These are phyloP conservation scores for Scrobipalpa costella DNA, from an alignment of 2,888 invertebrate species.

Conservation along the genomic window DNA sequence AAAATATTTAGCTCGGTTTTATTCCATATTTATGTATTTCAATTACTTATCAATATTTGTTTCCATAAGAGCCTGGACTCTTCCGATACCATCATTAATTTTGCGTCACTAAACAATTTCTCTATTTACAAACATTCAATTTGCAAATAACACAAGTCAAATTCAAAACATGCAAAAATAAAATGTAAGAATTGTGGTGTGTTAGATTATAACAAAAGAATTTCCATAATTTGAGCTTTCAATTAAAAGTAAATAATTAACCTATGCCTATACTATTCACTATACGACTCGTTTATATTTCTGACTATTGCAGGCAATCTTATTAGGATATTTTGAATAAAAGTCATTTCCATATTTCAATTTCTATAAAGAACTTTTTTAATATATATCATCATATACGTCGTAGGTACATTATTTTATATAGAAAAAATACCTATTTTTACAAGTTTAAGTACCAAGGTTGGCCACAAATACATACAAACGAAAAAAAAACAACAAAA, in stretches of 20 bases:
- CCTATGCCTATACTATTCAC: not conserved
- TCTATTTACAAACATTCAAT: slow-evolving; percentile 25
- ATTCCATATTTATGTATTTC: slow-evolving; percentile 75
- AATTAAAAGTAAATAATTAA: not conserved
- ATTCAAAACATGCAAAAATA: not conserved
- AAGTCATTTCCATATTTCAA: slow-evolving; percentile 72
- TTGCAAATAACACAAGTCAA: not conserved
- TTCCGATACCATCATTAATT: slow-evolving; percentile 24
- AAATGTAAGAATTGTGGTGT: slow-evolving; percentile 8
- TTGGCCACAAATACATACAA: slow-evolving; percentile 80
- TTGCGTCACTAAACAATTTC: not conserved
- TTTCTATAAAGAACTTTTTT: slow-evolving; percentile 79
- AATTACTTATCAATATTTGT: slow-evolving; percentile 62
- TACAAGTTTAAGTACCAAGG: slow-evolving; percentile 80
- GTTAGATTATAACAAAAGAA: not conserved
- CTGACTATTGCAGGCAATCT: slow-evolving; percentile 19
- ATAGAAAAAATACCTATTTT: slow-evolving; percentile 80
- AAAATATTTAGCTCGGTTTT: slow-evolving; percentile 76
- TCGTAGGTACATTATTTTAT: slow-evolving; percentile 78
- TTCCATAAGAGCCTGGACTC: slow-evolving; percentile 55
- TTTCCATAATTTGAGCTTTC: slow-evolving; percentile 1
- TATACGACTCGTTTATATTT: not conserved
- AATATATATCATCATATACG: slow-evolving; percentile 77
- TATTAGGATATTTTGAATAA: slow-evolving; percentile 63
- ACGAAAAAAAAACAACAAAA: slow-evolving; percentile 78